Base-by-base conservation (phyloP, 2,113 vertebrate species). In the Toxotes chatareus region DNA sequence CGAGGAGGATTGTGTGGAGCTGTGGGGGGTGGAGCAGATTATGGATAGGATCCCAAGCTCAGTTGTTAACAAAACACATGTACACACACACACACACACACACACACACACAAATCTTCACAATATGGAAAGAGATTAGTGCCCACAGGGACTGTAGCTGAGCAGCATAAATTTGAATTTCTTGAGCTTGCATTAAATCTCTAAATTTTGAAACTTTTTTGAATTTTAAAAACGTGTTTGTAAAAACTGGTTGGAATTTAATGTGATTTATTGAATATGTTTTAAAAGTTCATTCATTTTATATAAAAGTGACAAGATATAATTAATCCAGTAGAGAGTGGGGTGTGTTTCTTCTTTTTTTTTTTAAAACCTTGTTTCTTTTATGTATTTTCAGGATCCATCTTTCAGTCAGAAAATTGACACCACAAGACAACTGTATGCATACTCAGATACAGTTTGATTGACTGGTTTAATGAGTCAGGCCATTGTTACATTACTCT, bases 1-100 rank as follows among this genome's bases (percentile, higher is more conserved):
- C 60, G 83, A 73, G 74, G 47, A 71, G 73, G 78, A 70, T 72
- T 80, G 70, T 87, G 81, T 80, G 32, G 64, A 69, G 72, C 84
- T 82, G 74, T 40, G 67, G 82, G 78, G 61, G 76, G 80, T 57
- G 78, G 83, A 82, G 76, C 80, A 67, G 78, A 87, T 82, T 84
- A 80, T 65, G 74, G 71, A 85, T 84, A 70, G 59, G 76, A 83
- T 89, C 79, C 88, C 73, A 83, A 87, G 83, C 67, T 76, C 31
- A 87, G 78, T 59, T 84, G 84, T 87, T 88, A 86, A 88, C 86
- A 84, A 87, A 86, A 80, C 61, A 70, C 80, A 82, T n/a, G 23
- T n/a, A n/a, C 78, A 31, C 42, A 23, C 47, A 66, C 27, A 72
- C 14, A 1, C 27, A 27, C 27, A 27, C 27, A 62, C 11, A 72